phyloP scores from a whole-genome alignment of 2,113 vertebrate species.

The Dunckerocampus dactyliophorus region DNA sequence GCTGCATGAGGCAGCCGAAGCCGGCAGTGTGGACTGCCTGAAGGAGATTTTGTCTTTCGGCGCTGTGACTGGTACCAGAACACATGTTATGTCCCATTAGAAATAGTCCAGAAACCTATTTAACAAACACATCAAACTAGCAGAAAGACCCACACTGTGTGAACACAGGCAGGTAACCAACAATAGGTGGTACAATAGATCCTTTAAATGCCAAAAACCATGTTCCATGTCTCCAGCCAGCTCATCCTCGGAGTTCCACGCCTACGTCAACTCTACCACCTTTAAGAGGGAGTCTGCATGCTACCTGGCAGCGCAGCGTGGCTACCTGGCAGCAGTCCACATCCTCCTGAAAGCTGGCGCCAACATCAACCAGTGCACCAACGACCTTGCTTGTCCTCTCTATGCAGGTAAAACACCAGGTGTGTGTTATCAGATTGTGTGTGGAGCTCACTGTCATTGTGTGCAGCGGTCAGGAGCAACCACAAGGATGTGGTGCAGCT shows the following conservation, averaged over 20 bases:
- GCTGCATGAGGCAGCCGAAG: constrained; percentile 86
- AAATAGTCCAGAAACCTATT: too few relatives aligned
- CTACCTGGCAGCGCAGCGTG: constrained; percentile 80
- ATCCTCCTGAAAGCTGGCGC: constrained; percentile 78
- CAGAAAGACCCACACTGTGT: too few relatives aligned
- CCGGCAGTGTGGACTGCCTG: constrained; percentile 75
- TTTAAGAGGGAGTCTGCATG: constrained; percentile 82
- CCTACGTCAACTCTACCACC: constrained; percentile 76
- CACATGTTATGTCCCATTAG: too few relatives aligned
- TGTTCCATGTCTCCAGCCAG: constrained; percentile 47
- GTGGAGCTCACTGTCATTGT: too few relatives aligned
- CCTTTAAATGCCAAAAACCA: too few relatives aligned
- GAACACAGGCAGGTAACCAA: too few relatives aligned
- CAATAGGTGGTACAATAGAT: too few relatives aligned
- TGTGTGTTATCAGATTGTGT: too few relatives aligned
- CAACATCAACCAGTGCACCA: constrained; percentile 76
- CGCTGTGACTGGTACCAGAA: neutral
- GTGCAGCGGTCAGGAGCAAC: constrained; percentile 76
- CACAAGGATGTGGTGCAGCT: constrained; percentile 71
- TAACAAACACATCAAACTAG: too few relatives aligned
- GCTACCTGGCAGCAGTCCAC: constrained; percentile 68
- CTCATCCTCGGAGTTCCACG: constrained; percentile 27
- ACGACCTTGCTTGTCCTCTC: constrained; percentile 80
- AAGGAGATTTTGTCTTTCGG: constrained; percentile 64
- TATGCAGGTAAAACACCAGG: constrained; percentile 79